Evolutionary conservation across 2,113 vertebrate genomes (phyloP).

Genomic region (Chloropsis hardwickii): DNA sequence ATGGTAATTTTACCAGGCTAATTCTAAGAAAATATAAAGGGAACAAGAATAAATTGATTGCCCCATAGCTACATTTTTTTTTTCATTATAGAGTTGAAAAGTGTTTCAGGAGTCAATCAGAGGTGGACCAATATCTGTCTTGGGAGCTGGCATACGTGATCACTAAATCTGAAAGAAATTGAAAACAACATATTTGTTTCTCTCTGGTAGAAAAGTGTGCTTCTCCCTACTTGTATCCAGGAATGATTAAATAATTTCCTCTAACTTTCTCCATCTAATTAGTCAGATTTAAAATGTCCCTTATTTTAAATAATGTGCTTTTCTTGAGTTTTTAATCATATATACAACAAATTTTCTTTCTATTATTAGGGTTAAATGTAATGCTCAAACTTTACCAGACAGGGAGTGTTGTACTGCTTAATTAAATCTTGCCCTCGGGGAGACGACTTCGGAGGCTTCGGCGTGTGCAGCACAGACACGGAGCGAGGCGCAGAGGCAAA

Average conservation of each 20-base stretch:
- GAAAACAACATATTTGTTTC: neutral
- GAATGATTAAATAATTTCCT: neutral
- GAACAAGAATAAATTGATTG: neutral
- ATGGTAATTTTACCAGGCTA: neutral
- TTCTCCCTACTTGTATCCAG: neutral
- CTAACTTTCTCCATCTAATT: neutral
- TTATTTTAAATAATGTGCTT: neutral
- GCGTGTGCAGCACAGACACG: too few relatives aligned
- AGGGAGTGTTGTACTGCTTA: too few relatives aligned
- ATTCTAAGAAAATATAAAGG: neutral
- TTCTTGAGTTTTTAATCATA: neutral
- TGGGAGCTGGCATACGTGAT: neutral
- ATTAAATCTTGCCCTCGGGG: too few relatives aligned
- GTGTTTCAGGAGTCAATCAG: neutral
- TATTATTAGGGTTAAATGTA: neutral
- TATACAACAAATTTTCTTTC: neutral
- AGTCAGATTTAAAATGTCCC: neutral
- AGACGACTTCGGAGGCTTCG: too few relatives aligned
- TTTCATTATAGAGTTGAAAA: neutral
- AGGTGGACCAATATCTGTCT: neutral
- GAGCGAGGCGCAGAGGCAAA: too few relatives aligned
- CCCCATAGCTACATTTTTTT: neutral
- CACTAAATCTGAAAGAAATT: neutral
- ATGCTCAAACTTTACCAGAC: neutral
- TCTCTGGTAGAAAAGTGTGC: neutral